Conservation (phyloP, 2,888 invertebrate species). For the Lydus trimaculatus region DNA sequence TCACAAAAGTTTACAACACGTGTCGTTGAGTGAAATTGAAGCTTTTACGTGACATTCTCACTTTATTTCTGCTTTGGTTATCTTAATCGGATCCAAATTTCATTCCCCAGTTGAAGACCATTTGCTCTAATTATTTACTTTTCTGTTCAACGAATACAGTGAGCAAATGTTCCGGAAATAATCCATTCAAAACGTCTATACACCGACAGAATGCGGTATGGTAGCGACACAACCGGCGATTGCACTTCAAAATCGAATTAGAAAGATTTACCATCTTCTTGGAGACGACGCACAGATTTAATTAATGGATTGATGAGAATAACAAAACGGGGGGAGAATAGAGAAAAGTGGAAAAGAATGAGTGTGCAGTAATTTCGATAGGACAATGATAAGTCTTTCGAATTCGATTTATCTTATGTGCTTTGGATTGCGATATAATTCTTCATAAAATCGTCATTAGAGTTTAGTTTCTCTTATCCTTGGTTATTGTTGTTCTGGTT, state of each 20-base stretch:
- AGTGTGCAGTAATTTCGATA: constrained; percentile 37
- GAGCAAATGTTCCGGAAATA: constrained; percentile 33
- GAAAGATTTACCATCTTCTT: constrained; percentile 42
- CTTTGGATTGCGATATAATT: constrained; percentile 34
- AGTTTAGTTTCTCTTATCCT: constrained; percentile 12
- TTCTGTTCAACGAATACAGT: constrained; percentile 23
- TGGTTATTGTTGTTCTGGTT: constrained; percentile 5
- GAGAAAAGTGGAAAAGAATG: not conserved
- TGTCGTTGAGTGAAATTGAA: not conserved
- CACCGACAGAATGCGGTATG: not conserved
- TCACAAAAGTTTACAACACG: not conserved
- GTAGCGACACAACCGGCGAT: constrained; percentile 1
- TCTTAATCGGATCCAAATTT: constrained; percentile 12
- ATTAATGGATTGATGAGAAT: constrained; percentile 48
- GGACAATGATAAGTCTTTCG: constrained; percentile 36
- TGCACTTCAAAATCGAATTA: constrained; percentile 38
- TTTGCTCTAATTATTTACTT: constrained; percentile 30
- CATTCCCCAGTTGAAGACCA: not conserved
- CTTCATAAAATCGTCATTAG: constrained; percentile 32
- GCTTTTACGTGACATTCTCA: constrained; percentile 9
- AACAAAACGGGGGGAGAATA: constrained; percentile 19
- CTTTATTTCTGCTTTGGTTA: constrained; percentile 16
- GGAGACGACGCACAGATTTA: constrained; percentile 46
- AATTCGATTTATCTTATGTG: constrained; percentile 22
- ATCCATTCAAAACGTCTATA: constrained; percentile 11